Percentiles rank a stretch among this genome's conserved stretches.
Evolutionary conservation across 1,140 invertebrate genomes (phyloP).

Genomic region (Apocrypta bakeri): DNA sequence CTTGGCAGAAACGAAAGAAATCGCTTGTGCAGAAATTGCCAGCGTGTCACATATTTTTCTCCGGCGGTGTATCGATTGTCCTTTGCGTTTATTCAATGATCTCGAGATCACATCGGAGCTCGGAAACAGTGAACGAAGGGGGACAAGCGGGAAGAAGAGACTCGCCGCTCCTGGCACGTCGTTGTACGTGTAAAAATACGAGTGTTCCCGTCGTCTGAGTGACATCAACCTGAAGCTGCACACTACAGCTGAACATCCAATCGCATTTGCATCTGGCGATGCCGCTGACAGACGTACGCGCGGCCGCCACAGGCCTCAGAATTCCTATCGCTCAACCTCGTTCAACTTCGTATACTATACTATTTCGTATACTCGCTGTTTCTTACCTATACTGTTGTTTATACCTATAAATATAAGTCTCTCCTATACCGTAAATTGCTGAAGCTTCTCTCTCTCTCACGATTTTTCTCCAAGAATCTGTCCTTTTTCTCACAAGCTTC

Average conservation of each 20-base stretch:
- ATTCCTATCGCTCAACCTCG: conserved; percentile 23
- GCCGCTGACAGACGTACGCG: conserved; percentile 39
- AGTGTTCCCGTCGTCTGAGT: conserved; percentile 31
- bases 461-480: neutral
- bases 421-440: conserved; percentile 41
- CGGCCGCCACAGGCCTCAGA: conserved; percentile 14
- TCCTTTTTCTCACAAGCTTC: neutral
- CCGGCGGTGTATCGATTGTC: conserved; percentile 30
- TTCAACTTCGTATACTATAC: too few species aligned
- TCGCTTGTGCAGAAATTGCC: neutral
- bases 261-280: conserved; percentile 49
- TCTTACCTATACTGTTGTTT: neutral
- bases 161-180: neutral
- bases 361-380: neutral
- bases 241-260: conserved; percentile 32
- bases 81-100: conserved; percentile 5
- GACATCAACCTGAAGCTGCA: neutral
- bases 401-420: neutral
- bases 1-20: neutral
- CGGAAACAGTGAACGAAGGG: neutral
- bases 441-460: neutral
- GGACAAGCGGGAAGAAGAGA: neutral
- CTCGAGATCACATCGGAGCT: neutral
- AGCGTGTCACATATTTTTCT: conserved; percentile 2
- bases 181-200: conserved; percentile 29